Percentiles rank a stretch among this genome's conserved stretches.
Evolutionary conservation across 2,888 invertebrate species (phyloP).

Genomic region (Apotomis turbidana): DNA sequence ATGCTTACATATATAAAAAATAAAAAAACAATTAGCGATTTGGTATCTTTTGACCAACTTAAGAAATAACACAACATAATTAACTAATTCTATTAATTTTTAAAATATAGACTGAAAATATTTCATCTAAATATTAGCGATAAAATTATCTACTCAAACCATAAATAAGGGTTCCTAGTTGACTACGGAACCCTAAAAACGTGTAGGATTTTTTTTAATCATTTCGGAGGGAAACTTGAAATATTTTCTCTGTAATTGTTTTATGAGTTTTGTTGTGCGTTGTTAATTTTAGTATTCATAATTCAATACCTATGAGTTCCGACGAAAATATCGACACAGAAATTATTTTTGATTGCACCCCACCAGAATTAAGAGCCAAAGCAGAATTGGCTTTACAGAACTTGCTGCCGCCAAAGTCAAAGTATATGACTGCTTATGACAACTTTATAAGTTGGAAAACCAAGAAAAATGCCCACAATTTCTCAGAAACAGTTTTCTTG

Average conservation of each 20-base stretch:
- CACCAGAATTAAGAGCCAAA: slow-evolving; percentile 13
- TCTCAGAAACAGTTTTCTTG: slow-evolving; percentile 21
- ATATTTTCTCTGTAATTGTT: slow-evolving; percentile 9
- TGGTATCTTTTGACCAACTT: too few species aligned
- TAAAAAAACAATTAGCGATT: too few species aligned
- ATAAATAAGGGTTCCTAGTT: too few species aligned
- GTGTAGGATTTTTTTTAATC: background rate
- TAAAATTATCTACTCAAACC: background rate
- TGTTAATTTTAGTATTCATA: slow-evolving; percentile 1
- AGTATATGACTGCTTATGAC: slow-evolving; percentile 11
- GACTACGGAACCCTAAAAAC: background rate
- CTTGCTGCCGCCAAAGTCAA: slow-evolving; percentile 25
- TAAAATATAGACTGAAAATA: background rate
- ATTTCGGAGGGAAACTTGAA: slow-evolving; percentile 1
- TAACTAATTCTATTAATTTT: too few species aligned
- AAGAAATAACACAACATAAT: too few species aligned
- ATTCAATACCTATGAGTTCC: slow-evolving; percentile 10
- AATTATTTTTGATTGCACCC: slow-evolving; percentile 10
- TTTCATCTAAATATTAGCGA: slow-evolving; percentile 12
- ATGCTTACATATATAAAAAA: too few species aligned
- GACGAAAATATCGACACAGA: slow-evolving; percentile 1
- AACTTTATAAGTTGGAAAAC: slow-evolving; percentile 19
- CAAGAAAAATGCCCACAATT: background rate
- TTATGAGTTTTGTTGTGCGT: slow-evolving; percentile 1
- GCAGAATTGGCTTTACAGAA: slow-evolving; percentile 22